These are phyloP conservation scores for Ormyrus thymus DNA, from an alignment of 2,888 invertebrate genomes.

Conservation along the genomic window DNA sequence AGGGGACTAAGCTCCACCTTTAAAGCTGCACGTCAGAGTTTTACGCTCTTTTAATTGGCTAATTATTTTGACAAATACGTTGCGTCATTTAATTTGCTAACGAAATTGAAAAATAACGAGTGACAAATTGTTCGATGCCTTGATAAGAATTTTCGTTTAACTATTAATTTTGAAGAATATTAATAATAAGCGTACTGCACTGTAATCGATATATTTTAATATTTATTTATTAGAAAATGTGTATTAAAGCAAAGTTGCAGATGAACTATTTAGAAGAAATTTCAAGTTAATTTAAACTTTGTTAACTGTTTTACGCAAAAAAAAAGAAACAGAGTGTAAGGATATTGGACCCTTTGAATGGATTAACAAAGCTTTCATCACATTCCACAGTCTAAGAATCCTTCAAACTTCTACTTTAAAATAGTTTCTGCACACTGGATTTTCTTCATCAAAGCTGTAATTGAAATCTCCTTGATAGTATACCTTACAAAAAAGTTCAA, in stretches of 20 bases:
- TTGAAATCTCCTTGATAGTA: not conserved
- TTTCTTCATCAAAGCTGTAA: conserved; percentile 18
- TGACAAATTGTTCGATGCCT: too few species aligned
- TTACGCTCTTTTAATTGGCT: not conserved
- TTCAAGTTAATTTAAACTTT: not conserved
- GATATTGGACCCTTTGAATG: not conserved
- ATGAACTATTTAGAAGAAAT: not conserved
- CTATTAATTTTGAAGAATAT: too few species aligned
- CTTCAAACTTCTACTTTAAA: conserved; percentile 2
- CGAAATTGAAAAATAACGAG: too few species aligned
- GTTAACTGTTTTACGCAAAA: not conserved
- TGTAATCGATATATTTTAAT: too few species aligned
- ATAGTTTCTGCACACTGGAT: conserved; percentile 11
- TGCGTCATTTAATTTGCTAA: too few species aligned
- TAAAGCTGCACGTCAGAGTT: not conserved
- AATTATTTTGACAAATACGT: too few species aligned
- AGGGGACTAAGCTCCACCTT: too few species aligned
- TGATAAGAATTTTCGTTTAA: too few species aligned
- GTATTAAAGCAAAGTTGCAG: too few species aligned
- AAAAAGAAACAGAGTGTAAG: too few species aligned
- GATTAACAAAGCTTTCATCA: conserved; percentile 2
- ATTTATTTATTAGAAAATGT: too few species aligned
- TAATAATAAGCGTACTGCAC: too few species aligned
- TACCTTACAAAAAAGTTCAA: not conserved
- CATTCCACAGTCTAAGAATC: not conserved